Conservation (phyloP, 1,140 invertebrate genomes). For the Daktulosphaira vitifoliae region DNA sequence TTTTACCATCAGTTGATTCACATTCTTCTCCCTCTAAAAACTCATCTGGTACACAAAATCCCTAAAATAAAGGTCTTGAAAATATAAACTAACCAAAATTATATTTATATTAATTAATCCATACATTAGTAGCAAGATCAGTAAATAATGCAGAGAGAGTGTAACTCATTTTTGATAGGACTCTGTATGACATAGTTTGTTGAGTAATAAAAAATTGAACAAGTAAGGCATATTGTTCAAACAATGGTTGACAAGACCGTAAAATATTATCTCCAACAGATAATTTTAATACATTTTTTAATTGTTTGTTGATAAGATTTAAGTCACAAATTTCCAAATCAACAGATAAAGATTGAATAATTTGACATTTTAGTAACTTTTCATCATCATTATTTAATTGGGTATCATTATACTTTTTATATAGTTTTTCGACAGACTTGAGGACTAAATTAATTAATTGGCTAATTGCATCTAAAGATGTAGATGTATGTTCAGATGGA, state of each 20-base stretch:
- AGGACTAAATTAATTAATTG: conserved; percentile 46
- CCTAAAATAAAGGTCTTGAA: conserved; percentile 47
- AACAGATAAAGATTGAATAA: conserved; percentile 4
- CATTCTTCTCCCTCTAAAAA: conserved; percentile 56
- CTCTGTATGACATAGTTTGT: conserved; percentile 62
- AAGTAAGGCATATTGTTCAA: conserved; percentile 66
- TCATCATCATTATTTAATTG: conserved; percentile 41
- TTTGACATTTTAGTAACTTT: conserved; percentile 33
- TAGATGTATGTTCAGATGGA: not conserved
- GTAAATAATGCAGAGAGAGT: conserved; percentile 76
- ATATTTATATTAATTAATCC: not conserved
- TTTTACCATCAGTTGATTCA: conserved; percentile 48
- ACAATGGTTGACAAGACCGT: conserved; percentile 52
- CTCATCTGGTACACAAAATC: conserved; percentile 88
- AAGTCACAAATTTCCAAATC: conserved; percentile 45
- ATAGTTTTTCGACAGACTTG: conserved; percentile 57
- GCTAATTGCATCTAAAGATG: not conserved
- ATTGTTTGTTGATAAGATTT: not conserved
- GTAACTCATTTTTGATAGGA: conserved; percentile 72
- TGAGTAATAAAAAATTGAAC: conserved; percentile 69
- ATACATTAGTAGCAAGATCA: conserved; percentile 69
- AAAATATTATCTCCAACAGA: conserved; percentile 33
- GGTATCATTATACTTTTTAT: conserved; percentile 50
- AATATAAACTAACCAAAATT: conserved; percentile 19
- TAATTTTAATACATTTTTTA: not conserved